phyloP scores from a whole-genome alignment of 2,797 vertebrate species.

The Meda fulgida region DNA sequence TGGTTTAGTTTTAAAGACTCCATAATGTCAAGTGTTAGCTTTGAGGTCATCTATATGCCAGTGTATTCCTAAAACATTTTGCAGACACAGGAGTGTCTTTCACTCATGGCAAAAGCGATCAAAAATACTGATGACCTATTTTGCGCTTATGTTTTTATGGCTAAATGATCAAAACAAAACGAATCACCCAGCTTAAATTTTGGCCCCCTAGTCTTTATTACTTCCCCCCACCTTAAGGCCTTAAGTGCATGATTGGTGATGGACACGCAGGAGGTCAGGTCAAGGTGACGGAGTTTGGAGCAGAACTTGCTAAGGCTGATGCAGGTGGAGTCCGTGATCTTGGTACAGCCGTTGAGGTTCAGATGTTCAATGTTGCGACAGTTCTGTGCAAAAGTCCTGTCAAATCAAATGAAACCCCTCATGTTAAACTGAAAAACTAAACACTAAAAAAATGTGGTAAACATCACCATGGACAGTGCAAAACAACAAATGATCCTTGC shows the following conservation, averaged over 20 bases:
- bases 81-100: not conserved
- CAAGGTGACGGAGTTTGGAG: constrained; percentile 92
- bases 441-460: constrained; percentile 14
- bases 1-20: not conserved
- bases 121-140: not conserved
- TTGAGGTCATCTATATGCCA: not conserved
- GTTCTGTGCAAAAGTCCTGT: constrained; percentile 95
- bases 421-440: constrained; percentile 1
- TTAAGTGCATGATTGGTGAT: constrained; percentile 94
- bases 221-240: constrained; percentile 85
- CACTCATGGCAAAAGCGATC: not conserved
- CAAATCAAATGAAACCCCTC: constrained; percentile 18
- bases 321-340: constrained; percentile 97
- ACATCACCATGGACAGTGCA: not conserved
- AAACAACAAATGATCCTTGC: constrained; percentile 15
- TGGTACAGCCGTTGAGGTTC: constrained; percentile 96
- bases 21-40: not conserved
- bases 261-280: constrained; percentile 95
- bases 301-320: constrained; percentile 97
- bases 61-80: not conserved
- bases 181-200: not conserved
- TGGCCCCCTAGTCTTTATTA: not conserved
- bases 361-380: constrained; percentile 95
- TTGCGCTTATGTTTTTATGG: not conserved
- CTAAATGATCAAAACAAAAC: not conserved